Evolutionary conservation across 2,113 vertebrate species (phyloP), one percentile per base, ranked within the genome.

Genomic region (Empidonax alnorum): DNA sequence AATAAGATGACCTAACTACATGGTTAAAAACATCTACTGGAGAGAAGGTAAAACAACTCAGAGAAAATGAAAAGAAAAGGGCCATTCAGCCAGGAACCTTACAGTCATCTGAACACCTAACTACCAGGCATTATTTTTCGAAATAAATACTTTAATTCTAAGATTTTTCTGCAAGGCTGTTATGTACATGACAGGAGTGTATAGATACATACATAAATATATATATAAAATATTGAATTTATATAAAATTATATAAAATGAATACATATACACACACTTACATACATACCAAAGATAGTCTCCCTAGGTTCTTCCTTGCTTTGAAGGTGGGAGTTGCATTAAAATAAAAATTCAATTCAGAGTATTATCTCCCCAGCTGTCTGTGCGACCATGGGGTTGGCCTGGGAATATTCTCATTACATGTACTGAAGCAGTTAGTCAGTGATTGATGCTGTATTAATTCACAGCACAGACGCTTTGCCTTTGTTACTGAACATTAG

Each of bases 361-460:
- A 85, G 87, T 90, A 96, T 94, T 97, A 93, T 96, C 96, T 97
- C 63, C 63, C 82, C 92, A 97, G 97, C 96, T 98, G 97, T 96
- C 97, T 97, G 68, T 96, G 75, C 92, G 92, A 95, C 94, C 95
- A 88, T 18, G 87, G 90, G 56, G 74, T 82, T 97, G 94, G 94
- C 95, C 94, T 96, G 92, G 97, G 96, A 97, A 95, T 97, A 92
- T 97, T 98, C 98, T 97, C 96, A 97, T 98, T 98, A 97, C 94
- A 84, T 87, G 91, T 94, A 76, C 89, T 84, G 96, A 90, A 97
- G 89, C 96, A 97, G 97, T 99, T 98, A 98, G 95, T 94, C 95
- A 95, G 94, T 99, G 98, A 99, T 98, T 97, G 98, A 99, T 99
- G 98, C 86, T 77, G 27, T 96, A 90, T 98, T 98, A 98, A 98